phyloP scores from a whole-genome alignment of 2,888 invertebrate species.

The Cerastoderma edule region DNA sequence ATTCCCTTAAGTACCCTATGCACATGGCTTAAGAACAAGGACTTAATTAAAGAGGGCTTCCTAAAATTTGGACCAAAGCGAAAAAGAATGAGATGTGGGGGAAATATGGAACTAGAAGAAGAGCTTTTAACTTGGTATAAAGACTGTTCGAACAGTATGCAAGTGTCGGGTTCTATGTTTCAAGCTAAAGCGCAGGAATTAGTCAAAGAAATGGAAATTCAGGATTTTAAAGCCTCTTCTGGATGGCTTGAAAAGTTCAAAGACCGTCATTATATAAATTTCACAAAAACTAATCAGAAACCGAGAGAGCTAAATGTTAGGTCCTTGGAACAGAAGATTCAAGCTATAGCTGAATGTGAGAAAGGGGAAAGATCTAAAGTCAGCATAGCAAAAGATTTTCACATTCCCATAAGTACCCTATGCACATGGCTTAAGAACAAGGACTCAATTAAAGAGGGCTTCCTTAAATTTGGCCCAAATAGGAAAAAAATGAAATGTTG shows the following conservation, averaged over 20 bases:
- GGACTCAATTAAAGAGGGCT: slow-evolving; percentile 45
- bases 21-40: slow-evolving; percentile 42
- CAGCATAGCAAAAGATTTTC: slow-evolving; percentile 38
- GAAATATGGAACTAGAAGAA: slow-evolving; percentile 25
- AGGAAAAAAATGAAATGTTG: slow-evolving; percentile 6
- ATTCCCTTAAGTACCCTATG: slow-evolving; percentile 38
- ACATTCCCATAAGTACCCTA: slow-evolving; percentile 36
- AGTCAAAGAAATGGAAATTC: slow-evolving; percentile 15
- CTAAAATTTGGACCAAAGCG: slow-evolving; percentile 32
- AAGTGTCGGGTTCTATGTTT: slow-evolving; percentile 42
- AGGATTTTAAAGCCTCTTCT: slow-evolving; percentile 35
- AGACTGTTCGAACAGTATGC: slow-evolving; percentile 19
- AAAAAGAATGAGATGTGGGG: background rate
- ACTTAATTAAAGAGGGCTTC: slow-evolving; percentile 43
- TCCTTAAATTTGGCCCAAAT: slow-evolving; percentile 35
- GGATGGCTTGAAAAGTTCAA: slow-evolving; percentile 47
- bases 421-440: slow-evolving; percentile 49
- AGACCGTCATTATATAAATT: slow-evolving; percentile 33
- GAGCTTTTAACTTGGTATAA: slow-evolving; percentile 29
- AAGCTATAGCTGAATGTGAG: slow-evolving; percentile 41
- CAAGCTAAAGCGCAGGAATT: slow-evolving; percentile 38
- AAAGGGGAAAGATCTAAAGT: slow-evolving; percentile 44
- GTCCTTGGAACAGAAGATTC: slow-evolving; percentile 38
- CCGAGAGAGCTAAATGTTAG: slow-evolving; percentile 30
- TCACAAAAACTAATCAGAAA: too few species aligned